These are phyloP conservation scores for Eilema sororculum DNA, from an alignment of 2,888 invertebrate genomes.

Conservation along the genomic window DNA sequence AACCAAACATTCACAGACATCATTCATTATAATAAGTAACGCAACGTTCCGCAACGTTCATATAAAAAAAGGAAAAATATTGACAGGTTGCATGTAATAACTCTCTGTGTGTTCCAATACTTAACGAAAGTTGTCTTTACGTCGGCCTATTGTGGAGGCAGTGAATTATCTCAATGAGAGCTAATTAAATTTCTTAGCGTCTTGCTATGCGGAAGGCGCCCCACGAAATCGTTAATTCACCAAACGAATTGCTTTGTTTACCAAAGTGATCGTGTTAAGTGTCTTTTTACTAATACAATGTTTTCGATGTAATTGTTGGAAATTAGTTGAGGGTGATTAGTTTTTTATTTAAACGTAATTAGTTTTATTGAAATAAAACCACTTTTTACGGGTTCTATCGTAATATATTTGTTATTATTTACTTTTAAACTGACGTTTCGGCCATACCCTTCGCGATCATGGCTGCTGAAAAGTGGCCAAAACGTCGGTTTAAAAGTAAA, in stretches of 20 bases:
- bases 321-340: not conserved
- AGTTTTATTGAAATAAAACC: no score
- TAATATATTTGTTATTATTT: no score
- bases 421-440: no score
- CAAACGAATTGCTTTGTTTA: slow-evolving; percentile 71
- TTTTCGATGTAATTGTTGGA: slow-evolving; percentile 28
- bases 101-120: slow-evolving; percentile 53
- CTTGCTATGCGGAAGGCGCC: slow-evolving; percentile 70
- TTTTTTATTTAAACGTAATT: not conserved
- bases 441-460: no score
- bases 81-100: not conserved
- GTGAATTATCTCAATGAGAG: slow-evolving; percentile 80
- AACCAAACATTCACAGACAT: no score
- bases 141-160: slow-evolving; percentile 71
- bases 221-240: slow-evolving; percentile 66
- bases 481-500: no score
- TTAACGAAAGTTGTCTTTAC: slow-evolving; percentile 72
- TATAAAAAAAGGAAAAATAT: not conserved
- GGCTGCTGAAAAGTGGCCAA: no score
- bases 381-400: no score
- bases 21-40: no score
- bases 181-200: slow-evolving; percentile 81
- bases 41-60: no score
- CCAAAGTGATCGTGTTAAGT: slow-evolving; percentile 60
- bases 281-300: slow-evolving; percentile 43